Percentiles rank a stretch among this genome's conserved stretches.
phyloP scores from a whole-genome alignment of 2,888 invertebrate genomes.

The Xestia sexstrigata region DNA sequence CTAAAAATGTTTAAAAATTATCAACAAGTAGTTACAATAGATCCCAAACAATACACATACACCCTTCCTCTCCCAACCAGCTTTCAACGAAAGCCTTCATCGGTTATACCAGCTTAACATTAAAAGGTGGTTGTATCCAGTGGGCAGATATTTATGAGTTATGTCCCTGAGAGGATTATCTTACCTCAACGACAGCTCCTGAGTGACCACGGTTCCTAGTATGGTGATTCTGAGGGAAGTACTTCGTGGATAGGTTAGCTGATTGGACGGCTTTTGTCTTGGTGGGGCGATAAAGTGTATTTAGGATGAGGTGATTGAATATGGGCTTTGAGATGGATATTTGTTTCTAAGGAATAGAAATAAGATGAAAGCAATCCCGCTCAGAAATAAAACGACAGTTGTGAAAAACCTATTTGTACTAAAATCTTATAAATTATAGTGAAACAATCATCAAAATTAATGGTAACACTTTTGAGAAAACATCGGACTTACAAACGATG shows the following conservation, averaged over 20 bases:
- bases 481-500: too few relatives aligned
- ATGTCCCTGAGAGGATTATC: slow-evolving; percentile 67
- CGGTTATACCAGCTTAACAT: slow-evolving; percentile 84
- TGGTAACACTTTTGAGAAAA: too few relatives aligned
- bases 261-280: slow-evolving; percentile 50
- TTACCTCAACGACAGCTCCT: slow-evolving; percentile 58
- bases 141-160: slow-evolving; percentile 68
- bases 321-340: neutral
- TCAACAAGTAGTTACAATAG: slow-evolving; percentile 16
- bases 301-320: slow-evolving; percentile 14
- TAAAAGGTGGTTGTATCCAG: slow-evolving; percentile 70
- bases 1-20: neutral
- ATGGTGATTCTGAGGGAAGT: slow-evolving; percentile 29
- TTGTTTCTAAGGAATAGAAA: neutral
- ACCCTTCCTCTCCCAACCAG: slow-evolving; percentile 18
- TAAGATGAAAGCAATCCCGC: too few relatives aligned
- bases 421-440: too few relatives aligned
- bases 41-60: slow-evolving; percentile 30
- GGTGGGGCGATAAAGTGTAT: slow-evolving; percentile 12
- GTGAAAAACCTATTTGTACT: too few relatives aligned
- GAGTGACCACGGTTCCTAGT: slow-evolving; percentile 59
- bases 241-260: slow-evolving; percentile 8
- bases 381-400: too few relatives aligned
- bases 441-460: too few relatives aligned
- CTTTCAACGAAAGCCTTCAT: slow-evolving; percentile 79